Evolutionary conservation across 2,797 vertebrate genomes (phyloP).

Genomic region (Ciconia nigra): DNA sequence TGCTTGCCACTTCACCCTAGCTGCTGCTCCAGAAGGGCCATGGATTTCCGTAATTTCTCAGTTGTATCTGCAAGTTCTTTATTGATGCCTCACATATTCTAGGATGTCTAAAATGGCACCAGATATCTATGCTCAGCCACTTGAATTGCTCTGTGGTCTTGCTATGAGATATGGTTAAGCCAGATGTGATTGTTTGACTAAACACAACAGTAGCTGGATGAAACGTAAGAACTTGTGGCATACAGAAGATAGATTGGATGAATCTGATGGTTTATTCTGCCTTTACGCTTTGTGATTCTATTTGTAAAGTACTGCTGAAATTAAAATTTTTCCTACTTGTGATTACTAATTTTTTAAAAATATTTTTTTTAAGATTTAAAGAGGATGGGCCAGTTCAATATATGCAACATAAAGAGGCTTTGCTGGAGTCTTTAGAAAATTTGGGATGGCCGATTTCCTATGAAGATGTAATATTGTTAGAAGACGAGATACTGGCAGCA

Average conservation of each 20-base stretch:
- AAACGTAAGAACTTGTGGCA: neutral
- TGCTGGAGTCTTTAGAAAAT: constrained; percentile 72
- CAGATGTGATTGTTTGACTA: neutral
- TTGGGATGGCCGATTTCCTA: constrained; percentile 76
- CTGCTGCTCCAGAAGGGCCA: neutral
- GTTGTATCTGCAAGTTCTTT: neutral
- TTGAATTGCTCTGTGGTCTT: neutral
- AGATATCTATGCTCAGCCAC: neutral
- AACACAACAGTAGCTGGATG: neutral
- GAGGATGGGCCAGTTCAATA: constrained; percentile 71
- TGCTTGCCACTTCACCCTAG: neutral
- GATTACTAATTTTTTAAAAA: neutral
- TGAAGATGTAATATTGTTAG: constrained; percentile 76
- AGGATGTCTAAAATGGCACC: neutral
- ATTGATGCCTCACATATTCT: neutral
- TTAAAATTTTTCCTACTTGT: neutral
- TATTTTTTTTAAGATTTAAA: constrained; percentile 64
- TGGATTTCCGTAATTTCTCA: neutral
- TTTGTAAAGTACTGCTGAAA: neutral
- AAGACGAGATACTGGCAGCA: constrained; percentile 77
- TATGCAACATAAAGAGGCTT: constrained; percentile 68
- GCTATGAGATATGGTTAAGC: neutral
- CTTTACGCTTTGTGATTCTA: neutral
- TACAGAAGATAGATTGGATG: neutral
- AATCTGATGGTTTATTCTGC: neutral